A percentile compares a stretch with the other conserved stretches of the same genome.
Evolutionary conservation across 2,888 invertebrate genomes (phyloP).

Genomic region (Acronicta leporina): DNA sequence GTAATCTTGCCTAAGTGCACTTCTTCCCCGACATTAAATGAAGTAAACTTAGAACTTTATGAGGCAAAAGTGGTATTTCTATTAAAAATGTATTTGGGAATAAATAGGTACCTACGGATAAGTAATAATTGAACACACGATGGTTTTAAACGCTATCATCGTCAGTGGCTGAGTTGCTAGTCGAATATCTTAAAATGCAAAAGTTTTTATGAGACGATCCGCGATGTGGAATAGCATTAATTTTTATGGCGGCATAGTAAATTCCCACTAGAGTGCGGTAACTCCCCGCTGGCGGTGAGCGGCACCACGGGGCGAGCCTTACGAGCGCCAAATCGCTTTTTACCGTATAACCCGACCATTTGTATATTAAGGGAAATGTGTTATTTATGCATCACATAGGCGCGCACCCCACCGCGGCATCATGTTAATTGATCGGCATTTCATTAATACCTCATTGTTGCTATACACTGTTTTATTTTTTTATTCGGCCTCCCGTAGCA

Average conservation of each 20-base stretch:
- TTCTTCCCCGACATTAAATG: constrained; percentile 65
- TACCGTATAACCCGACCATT: constrained; percentile 75
- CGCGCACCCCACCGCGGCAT: constrained; percentile 74
- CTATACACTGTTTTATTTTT: constrained; percentile 66
- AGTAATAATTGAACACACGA: constrained; percentile 37
- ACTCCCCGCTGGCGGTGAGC: constrained; percentile 72
- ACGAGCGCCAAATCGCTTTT: constrained; percentile 76
- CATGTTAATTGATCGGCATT: constrained; percentile 80
- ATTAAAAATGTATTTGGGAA: constrained; percentile 55
- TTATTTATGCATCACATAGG: constrained; percentile 81
- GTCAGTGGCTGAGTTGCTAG: constrained; percentile 18
- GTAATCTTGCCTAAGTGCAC: constrained; percentile 72
- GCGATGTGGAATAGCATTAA: constrained; percentile 56
- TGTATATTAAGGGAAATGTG: constrained; percentile 75
- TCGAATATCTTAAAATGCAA: constrained; percentile 45
- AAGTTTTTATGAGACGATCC: constrained; percentile 47
- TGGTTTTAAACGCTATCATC: constrained; percentile 10
- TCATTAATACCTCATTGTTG: constrained; percentile 80
- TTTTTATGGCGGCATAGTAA: constrained; percentile 61
- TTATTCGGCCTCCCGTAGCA: constrained; percentile 60
- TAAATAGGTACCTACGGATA: constrained; percentile 23
- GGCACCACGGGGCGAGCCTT: constrained; percentile 72
- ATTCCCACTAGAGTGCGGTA: constrained; percentile 63
- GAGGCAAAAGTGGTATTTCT: constrained; percentile 66
- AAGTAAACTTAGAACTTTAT: constrained; percentile 71